Base-by-base conservation (phyloP, 2,888 invertebrate genomes). In the Meganola albula region DNA sequence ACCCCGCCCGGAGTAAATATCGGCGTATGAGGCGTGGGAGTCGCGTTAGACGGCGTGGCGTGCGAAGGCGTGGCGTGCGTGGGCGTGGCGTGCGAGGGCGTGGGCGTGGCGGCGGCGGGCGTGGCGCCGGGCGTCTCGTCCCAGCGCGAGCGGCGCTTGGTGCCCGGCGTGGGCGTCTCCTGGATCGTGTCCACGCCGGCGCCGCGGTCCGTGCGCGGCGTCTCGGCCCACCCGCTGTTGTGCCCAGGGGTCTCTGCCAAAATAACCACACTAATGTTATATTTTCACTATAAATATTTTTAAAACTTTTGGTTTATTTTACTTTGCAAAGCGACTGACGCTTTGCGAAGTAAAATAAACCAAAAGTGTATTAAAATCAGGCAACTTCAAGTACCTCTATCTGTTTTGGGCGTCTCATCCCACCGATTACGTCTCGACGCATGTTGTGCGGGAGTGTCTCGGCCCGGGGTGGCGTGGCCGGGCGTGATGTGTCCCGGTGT, bases 391-490 rank as follows among this genome's bases (percentile, higher is more conserved):
- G n/a, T 58, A 91, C 92, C 92, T 70, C 98, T 89, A 69, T 98
- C 98, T 2, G 98, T 97, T 86, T 97, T 97, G 1, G 99, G 99
- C 0, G 99, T 99, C 79, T 99, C 99, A 76, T 99, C 99, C 99
- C 99, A 99, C 38, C 99, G 91, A 85, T 99, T 99, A 26, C 98
- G 90, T 7, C 99, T 86, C 14, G 92, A 93, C 32, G 91, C 91
- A 39, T 80, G 80, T 26, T 83, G 84, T 0, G 94, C 94, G 0
- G 97, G 97, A 0, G 96, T 96, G 42, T 93, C 93, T 34, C 91
- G 86, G 24, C 94, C 93, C 0, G 95, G 94, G 1, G 97, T 97
- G 13, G 93, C 93, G 44, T 92, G 90, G 0, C 93, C 93, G 0
- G 94, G 93, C 30, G 95, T 95, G 9, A 93, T 91, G 69, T 97